phyloP scores from a whole-genome alignment of 2,888 invertebrate genomes.

The Macrosoma leucophasiata region DNA sequence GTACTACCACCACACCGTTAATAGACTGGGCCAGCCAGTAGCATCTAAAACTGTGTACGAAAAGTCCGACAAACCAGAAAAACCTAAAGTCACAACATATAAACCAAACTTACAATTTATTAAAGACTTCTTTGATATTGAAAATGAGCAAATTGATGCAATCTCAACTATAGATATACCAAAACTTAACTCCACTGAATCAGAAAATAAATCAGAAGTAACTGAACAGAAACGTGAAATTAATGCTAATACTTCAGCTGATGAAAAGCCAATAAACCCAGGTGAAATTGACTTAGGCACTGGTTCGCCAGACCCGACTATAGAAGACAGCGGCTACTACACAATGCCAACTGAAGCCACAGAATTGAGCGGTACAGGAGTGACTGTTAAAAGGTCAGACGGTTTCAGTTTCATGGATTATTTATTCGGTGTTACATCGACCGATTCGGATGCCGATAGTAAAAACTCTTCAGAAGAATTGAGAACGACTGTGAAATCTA shows the following conservation, averaged over 20 bases:
- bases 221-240: constrained; percentile 14
- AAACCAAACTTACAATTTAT: constrained; percentile 52
- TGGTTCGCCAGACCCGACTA: constrained; percentile 52
- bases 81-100: constrained; percentile 53
- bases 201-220: constrained; percentile 23
- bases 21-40: constrained; percentile 53
- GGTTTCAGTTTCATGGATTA: constrained; percentile 62
- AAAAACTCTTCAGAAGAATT: constrained; percentile 26
- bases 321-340: constrained; percentile 43
- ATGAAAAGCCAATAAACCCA: constrained; percentile 31
- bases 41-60: constrained; percentile 38
- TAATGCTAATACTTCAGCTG: constrained; percentile 26
- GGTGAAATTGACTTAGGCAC: constrained; percentile 65
- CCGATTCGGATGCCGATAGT: constrained; percentile 30
- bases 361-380: constrained; percentile 32
- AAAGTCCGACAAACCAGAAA: constrained; percentile 38
- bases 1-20: constrained; percentile 75
- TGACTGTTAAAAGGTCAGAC: constrained; percentile 41
- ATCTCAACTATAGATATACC: constrained; percentile 45
- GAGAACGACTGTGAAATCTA: constrained; percentile 19
- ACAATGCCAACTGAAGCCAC: constrained; percentile 47
- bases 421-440: constrained; percentile 53
- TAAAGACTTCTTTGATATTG: constrained; percentile 46
- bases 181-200: constrained; percentile 33
- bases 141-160: constrained; percentile 34